phyloP scores from a whole-genome alignment of 2,113 vertebrate genomes.

The Amphilophus citrinellus region DNA sequence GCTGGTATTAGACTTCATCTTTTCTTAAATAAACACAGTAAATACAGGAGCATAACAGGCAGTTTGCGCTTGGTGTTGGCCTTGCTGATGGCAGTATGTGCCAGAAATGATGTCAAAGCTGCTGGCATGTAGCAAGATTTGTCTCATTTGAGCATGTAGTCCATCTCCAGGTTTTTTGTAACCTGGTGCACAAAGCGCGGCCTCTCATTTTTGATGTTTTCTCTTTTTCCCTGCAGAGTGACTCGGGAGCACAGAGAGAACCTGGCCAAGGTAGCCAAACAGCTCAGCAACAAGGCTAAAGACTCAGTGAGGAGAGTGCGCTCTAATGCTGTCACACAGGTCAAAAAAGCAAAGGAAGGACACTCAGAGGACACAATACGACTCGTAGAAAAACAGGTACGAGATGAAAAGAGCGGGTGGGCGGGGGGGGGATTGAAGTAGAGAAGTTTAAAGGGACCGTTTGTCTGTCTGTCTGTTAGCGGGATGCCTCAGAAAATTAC shows the following conservation, averaged over 20 bases:
- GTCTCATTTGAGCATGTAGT: neutral
- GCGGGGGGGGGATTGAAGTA: neutral
- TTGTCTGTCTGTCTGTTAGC: no score
- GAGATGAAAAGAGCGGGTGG: neutral
- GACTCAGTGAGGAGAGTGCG: slow-evolving; percentile 90
- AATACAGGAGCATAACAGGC: neutral
- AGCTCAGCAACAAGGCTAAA: slow-evolving; percentile 93
- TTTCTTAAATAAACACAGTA: neutral
- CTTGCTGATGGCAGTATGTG: neutral
- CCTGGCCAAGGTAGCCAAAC: slow-evolving; percentile 91
- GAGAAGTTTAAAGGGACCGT: neutral
- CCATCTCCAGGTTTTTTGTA: neutral
- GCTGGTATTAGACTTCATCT: neutral
- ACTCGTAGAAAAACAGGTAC: slow-evolving; percentile 94
- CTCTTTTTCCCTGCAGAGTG: slow-evolving; percentile 80
- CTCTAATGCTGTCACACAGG: slow-evolving; percentile 81
- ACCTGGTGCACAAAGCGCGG: no score
- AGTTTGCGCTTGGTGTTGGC: neutral
- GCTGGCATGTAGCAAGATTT: neutral
- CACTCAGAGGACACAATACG: slow-evolving; percentile 91
- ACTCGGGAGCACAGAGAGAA: slow-evolving; percentile 94
- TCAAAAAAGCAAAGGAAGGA: slow-evolving; percentile 89
- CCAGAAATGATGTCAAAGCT: slow-evolving; percentile 13
- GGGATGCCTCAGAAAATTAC: no score
- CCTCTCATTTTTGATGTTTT: neutral